Evolutionary conservation across 2,888 invertebrate species (phyloP).

Genomic region (Ormia ochracea): DNA sequence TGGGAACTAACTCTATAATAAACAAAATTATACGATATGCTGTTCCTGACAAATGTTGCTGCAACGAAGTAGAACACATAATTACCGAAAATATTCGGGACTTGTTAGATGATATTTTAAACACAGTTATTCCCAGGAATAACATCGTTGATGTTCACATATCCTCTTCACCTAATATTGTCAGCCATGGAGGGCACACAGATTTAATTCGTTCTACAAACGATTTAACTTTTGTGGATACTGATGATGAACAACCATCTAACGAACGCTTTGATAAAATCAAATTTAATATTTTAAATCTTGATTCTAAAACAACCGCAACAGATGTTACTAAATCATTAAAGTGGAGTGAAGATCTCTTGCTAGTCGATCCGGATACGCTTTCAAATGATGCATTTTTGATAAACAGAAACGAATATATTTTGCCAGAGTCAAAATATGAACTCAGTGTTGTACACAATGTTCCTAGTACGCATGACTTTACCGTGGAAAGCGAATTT

Average conservation of each 20-base stretch:
- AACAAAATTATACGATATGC: conserved; percentile 69
- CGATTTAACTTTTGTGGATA: background rate
- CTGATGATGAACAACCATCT: background rate
- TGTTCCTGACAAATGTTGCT: conserved; percentile 72
- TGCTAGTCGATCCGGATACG: conserved; percentile 35
- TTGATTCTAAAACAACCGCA: background rate
- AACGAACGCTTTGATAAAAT: background rate
- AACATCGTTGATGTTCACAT: conserved; percentile 7
- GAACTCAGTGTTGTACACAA: conserved; percentile 10
- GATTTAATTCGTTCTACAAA: conserved; percentile 8
- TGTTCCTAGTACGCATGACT: conserved; percentile 59
- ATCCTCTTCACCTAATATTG: background rate
- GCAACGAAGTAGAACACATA: conserved; percentile 66
- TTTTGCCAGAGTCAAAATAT: background rate
- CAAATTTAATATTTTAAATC: background rate
- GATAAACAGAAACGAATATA: conserved; percentile 9
- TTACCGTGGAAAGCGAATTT: conserved; percentile 50
- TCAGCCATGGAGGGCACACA: background rate
- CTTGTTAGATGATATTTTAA: conserved; percentile 67
- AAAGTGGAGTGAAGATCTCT: conserved; percentile 2
- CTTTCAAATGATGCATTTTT: conserved; percentile 7
- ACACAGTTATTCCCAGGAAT: background rate
- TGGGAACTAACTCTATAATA: conserved; percentile 69
- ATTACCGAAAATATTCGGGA: conserved; percentile 65
- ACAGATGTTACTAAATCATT: conserved; percentile 20